These are phyloP conservation scores for Lacerta bilineata DNA, from an alignment of 2,797 vertebrate genomes.

Conservation along the genomic window DNA sequence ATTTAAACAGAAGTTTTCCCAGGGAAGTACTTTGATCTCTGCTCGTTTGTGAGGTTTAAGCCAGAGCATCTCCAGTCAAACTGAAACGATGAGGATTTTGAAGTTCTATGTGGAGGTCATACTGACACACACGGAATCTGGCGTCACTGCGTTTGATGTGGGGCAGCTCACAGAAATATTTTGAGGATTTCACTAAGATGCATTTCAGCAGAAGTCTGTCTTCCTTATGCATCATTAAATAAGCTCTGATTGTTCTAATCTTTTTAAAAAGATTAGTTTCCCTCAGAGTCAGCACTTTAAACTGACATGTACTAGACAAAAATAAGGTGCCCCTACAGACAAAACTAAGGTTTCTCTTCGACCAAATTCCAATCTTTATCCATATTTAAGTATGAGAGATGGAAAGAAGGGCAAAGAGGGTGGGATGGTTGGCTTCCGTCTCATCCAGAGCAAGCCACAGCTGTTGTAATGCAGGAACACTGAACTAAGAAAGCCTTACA, in stretches of 20 bases:
- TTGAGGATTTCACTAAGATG: conserved; percentile 21
- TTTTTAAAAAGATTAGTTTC: conserved; percentile 46
- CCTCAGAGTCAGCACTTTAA: conserved; percentile 49
- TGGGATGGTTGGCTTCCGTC: not conserved
- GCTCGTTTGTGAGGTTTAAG: conserved; percentile 58
- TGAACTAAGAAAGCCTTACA: conserved; percentile 8
- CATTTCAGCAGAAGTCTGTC: conserved; percentile 35
- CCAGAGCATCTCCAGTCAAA: conserved; percentile 45
- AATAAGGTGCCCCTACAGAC: conserved; percentile 19
- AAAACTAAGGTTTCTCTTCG: not conserved
- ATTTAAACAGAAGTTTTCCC: conserved; percentile 46
- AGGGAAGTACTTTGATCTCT: conserved; percentile 51
- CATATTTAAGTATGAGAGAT: not conserved
- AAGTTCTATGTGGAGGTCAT: conserved; percentile 63
- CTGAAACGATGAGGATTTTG: conserved; percentile 42
- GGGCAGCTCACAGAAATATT: conserved; percentile 53
- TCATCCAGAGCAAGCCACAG: not conserved
- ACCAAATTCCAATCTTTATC: conserved; percentile 16
- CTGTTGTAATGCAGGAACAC: not conserved
- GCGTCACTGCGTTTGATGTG: conserved; percentile 52
- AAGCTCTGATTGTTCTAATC: conserved; percentile 57
- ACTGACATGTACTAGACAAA: not conserved
- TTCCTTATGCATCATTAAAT: conserved; percentile 51
- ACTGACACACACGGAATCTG: conserved; percentile 34
- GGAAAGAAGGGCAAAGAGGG: not conserved